A percentile compares a stretch with the other conserved stretches of the same genome.
Evolutionary conservation across 1,140 invertebrate genomes (phyloP).

Genomic region (Galleria mellonella): DNA sequence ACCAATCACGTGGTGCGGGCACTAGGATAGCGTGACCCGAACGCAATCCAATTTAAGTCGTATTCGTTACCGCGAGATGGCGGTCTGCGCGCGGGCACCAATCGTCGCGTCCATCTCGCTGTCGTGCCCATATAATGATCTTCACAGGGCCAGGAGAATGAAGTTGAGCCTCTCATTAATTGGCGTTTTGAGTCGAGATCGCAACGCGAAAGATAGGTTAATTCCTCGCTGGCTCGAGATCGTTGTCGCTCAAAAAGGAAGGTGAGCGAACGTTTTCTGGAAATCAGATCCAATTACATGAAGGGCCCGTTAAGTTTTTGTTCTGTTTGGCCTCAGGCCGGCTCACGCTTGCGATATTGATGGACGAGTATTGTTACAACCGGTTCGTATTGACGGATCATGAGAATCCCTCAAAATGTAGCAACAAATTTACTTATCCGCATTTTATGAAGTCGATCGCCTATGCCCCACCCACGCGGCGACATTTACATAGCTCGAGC

Average conservation of each 20-base stretch:
- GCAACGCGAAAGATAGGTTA: conserved; percentile 71
- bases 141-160: conserved; percentile 71
- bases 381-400: conserved; percentile 34
- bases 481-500: conserved; percentile 69
- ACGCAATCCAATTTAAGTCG: conserved; percentile 65
- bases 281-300: conserved; percentile 74
- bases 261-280: conserved; percentile 70
- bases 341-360: conserved; percentile 53
- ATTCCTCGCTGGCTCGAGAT: conserved; percentile 68
- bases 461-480: conserved; percentile 61
- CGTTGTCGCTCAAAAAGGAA: conserved; percentile 73
- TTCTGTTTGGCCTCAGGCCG: conserved; percentile 59
- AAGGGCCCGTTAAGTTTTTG: conserved; percentile 66
- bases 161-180: conserved; percentile 74
- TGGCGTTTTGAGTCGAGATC: conserved; percentile 73
- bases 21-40: conserved; percentile 72
- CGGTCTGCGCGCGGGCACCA: conserved; percentile 52
- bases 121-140: conserved; percentile 74
- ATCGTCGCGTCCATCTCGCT: conserved; percentile 71
- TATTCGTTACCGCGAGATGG: conserved; percentile 70
- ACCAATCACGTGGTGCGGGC: conserved; percentile 55
- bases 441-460: conserved; percentile 50
- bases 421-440: conserved; percentile 5
- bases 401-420: conserved; percentile 30
- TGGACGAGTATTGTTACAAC: conserved; percentile 40